phyloP scores from a whole-genome alignment of 2,888 invertebrate species.

The Pseudeuparius sepicola region DNA sequence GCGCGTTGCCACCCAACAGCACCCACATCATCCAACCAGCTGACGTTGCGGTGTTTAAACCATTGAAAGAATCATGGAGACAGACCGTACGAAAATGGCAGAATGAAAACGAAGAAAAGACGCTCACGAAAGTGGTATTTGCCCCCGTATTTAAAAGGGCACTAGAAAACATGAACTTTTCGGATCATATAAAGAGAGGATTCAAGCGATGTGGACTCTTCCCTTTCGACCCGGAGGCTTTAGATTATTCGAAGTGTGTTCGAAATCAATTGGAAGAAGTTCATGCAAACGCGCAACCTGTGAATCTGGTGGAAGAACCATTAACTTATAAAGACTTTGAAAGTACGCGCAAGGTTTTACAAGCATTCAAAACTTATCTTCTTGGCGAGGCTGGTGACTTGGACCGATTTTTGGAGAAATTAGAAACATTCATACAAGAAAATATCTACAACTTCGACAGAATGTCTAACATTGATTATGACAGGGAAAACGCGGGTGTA shows the following conservation, averaged over 20 bases:
- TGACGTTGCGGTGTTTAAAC: slow-evolving; percentile 27
- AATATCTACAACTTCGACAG: too few relatives aligned
- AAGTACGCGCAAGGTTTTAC: slow-evolving; percentile 6
- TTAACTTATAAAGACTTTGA: too few relatives aligned
- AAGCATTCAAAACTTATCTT: slow-evolving; percentile 5
- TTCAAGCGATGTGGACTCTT: slow-evolving; percentile 20
- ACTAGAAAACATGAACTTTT: slow-evolving; percentile 16
- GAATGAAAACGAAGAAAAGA: slow-evolving; percentile 19
- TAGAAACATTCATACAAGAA: not conserved
- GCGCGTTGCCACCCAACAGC: slow-evolving; percentile 25
- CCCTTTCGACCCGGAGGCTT: slow-evolving; percentile 17
- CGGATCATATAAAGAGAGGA: slow-evolving; percentile 18
- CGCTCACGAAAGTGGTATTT: slow-evolving; percentile 26
- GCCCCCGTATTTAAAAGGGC: slow-evolving; percentile 22
- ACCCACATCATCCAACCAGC: slow-evolving; percentile 28
- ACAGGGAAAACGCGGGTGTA: too few relatives aligned
- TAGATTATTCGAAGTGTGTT: slow-evolving; percentile 18
- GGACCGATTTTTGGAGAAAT: slow-evolving; percentile 3
- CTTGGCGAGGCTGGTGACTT: not conserved
- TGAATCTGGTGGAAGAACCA: too few relatives aligned
- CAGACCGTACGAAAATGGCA: slow-evolving; percentile 23
- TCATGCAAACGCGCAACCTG: too few relatives aligned
- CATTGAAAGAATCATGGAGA: slow-evolving; percentile 28
- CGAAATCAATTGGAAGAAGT: slow-evolving; percentile 12
- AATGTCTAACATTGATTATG: too few relatives aligned